Percentiles rank a stretch among this genome's conserved stretches.
Evolutionary conservation across 2,797 vertebrate genomes (phyloP).

Genomic region (Nyctalus aviator): DNA sequence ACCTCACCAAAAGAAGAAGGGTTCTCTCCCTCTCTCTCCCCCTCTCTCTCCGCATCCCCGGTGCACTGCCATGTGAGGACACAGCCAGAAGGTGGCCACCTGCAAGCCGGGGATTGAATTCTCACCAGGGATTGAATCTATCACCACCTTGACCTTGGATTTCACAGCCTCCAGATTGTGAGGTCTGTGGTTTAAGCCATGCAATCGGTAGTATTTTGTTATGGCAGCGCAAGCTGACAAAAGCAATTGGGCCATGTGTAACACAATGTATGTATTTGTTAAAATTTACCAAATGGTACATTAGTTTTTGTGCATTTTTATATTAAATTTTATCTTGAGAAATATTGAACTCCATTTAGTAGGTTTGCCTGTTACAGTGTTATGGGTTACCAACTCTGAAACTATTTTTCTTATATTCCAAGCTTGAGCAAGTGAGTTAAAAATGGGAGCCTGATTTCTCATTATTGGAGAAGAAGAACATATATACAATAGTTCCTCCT

Average conservation of each 20-base stretch:
- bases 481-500: background rate
- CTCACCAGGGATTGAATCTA: background rate
- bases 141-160: background rate
- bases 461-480: background rate
- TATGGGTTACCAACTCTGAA: background rate
- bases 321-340: background rate
- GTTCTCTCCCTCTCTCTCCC: background rate
- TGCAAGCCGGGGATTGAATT: background rate
- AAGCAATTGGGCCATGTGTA: background rate
- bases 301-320: background rate
- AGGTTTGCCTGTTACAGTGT: background rate
- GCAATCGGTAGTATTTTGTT: background rate
- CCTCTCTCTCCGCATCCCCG: background rate
- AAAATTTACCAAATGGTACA: background rate
- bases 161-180: background rate
- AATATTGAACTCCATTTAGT: background rate
- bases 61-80: background rate
- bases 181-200: background rate
- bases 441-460: background rate
- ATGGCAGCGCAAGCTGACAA: background rate
- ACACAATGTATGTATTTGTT: background rate
- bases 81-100: background rate
- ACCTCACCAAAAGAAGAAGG: background rate
- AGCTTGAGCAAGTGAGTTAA: background rate
- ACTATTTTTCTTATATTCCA: background rate